phyloP scores from a whole-genome alignment of 2,113 vertebrate species.

The Galemys pyrenaicus region DNA sequence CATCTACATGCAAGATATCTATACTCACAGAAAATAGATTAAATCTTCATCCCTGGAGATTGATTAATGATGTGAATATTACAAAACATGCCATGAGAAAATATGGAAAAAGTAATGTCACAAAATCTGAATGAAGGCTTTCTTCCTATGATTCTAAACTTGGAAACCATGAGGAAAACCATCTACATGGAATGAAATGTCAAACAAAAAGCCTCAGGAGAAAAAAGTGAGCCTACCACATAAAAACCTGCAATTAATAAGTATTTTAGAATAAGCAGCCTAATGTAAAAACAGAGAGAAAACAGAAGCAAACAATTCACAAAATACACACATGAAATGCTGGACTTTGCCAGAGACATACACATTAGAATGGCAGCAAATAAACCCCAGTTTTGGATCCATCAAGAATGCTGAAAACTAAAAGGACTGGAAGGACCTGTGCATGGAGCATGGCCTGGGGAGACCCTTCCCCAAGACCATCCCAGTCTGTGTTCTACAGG shows the following conservation, averaged over 20 bases:
- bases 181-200: not conserved
- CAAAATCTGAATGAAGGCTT: not conserved
- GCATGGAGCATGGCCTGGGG: too few relatives aligned
- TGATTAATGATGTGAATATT: not conserved
- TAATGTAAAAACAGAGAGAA: not conserved
- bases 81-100: not conserved
- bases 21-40: not conserved
- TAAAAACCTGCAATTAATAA: not conserved
- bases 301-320: not conserved
- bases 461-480: too few relatives aligned
- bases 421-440: too few relatives aligned
- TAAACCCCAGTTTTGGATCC: rapidly evolving
- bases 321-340: not conserved
- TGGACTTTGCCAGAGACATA: not conserved
- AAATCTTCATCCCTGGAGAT: not conserved
- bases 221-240: not conserved
- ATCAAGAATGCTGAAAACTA: not conserved
- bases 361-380: rapidly evolving
- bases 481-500: not conserved
- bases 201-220: not conserved
- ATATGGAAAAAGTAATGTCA: not conserved
- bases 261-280: not conserved
- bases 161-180: not conserved
- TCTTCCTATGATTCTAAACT: not conserved
- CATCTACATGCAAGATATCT: not conserved